Percentiles rank a stretch among this genome's conserved stretches.
phyloP scores from a whole-genome alignment of 2,797 vertebrate species.

The Prionace glauca region DNA sequence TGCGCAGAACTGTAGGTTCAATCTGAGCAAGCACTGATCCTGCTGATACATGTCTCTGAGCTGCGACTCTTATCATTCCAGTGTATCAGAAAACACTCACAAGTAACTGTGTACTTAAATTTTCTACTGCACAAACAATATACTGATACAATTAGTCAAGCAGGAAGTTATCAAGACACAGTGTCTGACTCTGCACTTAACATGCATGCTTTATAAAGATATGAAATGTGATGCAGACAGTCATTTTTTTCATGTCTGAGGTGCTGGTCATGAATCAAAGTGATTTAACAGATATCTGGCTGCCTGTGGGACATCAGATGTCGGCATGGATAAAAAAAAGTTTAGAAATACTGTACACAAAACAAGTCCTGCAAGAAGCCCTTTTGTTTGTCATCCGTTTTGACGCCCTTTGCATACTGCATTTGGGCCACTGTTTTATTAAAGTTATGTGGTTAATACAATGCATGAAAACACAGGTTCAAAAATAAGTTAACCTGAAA shows the following conservation, averaged over 20 bases:
- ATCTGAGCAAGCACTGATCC: conserved; percentile 47
- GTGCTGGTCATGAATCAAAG: conserved; percentile 45
- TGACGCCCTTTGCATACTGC: background rate
- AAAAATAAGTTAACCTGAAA: background rate
- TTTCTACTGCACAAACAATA: conserved; percentile 56
- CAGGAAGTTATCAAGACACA: conserved; percentile 57
- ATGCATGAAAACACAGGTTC: background rate
- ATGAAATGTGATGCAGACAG: conserved; percentile 41
- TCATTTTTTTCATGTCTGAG: conserved; percentile 44
- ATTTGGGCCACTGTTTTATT: background rate
- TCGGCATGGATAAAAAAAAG: conserved; percentile 39
- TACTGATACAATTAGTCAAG: conserved; percentile 59
- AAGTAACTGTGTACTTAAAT: conserved; percentile 56
- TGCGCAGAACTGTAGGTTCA: conserved; percentile 36
- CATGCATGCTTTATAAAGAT: conserved; percentile 37
- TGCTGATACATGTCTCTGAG: conserved; percentile 46
- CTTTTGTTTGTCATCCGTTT: background rate
- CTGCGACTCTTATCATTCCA: conserved; percentile 47
- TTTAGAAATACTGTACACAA: conserved; percentile 24
- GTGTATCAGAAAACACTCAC: conserved; percentile 56
- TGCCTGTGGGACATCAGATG: conserved; percentile 43
- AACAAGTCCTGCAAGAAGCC: conserved; percentile 20
- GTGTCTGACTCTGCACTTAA: conserved; percentile 50
- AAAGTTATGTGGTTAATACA: background rate
- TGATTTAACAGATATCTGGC: conserved; percentile 47